Percentiles rank a stretch among this genome's conserved stretches.
Evolutionary conservation across 1,140 invertebrate genomes (phyloP).

Genomic region (Lordiphosa stackelbergi): DNA sequence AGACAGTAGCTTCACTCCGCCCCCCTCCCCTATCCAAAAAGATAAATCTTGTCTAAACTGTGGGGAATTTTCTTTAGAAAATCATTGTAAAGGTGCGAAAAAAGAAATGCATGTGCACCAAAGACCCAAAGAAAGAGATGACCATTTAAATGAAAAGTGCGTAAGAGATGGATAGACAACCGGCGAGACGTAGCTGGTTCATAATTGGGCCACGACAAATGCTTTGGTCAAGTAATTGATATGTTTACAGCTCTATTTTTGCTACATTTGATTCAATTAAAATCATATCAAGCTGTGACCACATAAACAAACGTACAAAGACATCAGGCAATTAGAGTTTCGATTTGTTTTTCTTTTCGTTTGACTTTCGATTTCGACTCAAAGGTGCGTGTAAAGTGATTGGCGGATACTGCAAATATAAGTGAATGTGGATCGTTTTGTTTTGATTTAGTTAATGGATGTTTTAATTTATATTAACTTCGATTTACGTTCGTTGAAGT

Average conservation of each 20-base stretch:
- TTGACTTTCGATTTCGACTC: slow-evolving; percentile 35
- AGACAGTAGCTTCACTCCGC: not conserved
- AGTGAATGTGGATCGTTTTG: not conserved
- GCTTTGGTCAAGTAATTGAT: slow-evolving; percentile 53
- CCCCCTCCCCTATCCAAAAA: not conserved
- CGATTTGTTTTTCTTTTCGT: slow-evolving; percentile 36
- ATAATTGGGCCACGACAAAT: slow-evolving; percentile 59
- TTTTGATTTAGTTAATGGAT: too few species aligned
- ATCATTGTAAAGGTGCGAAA: slow-evolving; percentile 13
- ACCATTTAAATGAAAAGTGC: not conserved
- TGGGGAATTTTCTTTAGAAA: slow-evolving; percentile 16
- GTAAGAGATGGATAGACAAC: too few species aligned
- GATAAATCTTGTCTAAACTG: slow-evolving; percentile 1
- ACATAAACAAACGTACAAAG: slow-evolving; percentile 35
- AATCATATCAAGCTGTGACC: slow-evolving; percentile 48
- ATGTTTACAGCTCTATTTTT: slow-evolving; percentile 69
- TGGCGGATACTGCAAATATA: not conserved
- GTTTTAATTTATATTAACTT: too few species aligned
- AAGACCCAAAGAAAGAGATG: not conserved
- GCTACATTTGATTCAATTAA: slow-evolving; percentile 58
- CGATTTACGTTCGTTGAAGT: too few species aligned
- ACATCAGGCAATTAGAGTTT: slow-evolving; percentile 57
- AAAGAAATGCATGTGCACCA: slow-evolving; percentile 6
- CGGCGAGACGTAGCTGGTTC: too few species aligned
- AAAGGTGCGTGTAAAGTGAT: slow-evolving; percentile 27